Conservation (phyloP, 2,888 invertebrate species). For the Nephrotoma flavescens region DNA sequence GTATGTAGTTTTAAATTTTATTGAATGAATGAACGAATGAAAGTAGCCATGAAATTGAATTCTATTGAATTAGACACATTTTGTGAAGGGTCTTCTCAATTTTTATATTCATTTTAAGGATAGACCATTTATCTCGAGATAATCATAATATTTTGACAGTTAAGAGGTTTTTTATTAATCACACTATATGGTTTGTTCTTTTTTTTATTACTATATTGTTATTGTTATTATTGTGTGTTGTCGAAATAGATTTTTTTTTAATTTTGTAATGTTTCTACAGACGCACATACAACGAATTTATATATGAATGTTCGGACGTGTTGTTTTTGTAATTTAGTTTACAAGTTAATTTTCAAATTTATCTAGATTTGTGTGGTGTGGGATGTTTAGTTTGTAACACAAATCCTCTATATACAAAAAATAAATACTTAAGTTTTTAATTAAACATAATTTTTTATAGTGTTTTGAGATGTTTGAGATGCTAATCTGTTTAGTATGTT, state of each 20-base stretch:
- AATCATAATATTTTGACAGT: conserved; percentile 4
- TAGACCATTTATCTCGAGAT: conserved; percentile 1
- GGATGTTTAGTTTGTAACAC: not conserved
- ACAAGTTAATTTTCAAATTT: not conserved
- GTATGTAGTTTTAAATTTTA: not conserved
- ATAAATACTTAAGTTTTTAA: not conserved
- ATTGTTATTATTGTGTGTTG: not conserved
- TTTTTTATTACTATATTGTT: not conserved
- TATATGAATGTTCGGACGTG: not conserved
- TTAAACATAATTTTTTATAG: not conserved
- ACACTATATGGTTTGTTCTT: not conserved
- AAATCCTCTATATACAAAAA: not conserved
- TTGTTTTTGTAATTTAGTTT: not conserved
- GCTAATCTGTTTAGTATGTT: not conserved
- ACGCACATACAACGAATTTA: not conserved
- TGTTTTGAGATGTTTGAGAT: not conserved
- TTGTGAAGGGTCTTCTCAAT: not conserved
- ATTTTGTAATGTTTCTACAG: not conserved
- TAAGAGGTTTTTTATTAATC: not conserved
- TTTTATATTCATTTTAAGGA: not conserved
- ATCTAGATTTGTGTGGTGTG: not conserved
- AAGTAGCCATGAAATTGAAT: not conserved
- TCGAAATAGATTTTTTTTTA: not conserved
- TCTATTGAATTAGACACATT: not conserved
- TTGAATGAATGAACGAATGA: not conserved